A percentile compares a stretch with the other conserved stretches of the same genome.
Conservation (phyloP, 2,797 vertebrate genomes). For the Paedocypris micromegethes region DNA sequence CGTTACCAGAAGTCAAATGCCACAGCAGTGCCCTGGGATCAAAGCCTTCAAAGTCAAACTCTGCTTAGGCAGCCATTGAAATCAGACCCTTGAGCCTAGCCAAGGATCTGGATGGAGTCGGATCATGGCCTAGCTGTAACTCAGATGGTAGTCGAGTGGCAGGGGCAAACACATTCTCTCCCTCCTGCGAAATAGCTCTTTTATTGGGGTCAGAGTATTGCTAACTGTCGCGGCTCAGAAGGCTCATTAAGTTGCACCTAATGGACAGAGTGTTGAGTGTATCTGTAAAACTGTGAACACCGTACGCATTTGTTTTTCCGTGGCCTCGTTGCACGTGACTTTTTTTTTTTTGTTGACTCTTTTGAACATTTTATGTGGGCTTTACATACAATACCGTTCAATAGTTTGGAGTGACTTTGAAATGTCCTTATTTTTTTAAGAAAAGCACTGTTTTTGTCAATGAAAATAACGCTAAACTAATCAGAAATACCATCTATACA, state of each 20-base stretch:
- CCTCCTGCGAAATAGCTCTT: slow-evolving; percentile 47
- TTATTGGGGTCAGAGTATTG: slow-evolving; percentile 47
- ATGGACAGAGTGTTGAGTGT: slow-evolving; percentile 41
- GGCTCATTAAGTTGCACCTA: slow-evolving; percentile 46
- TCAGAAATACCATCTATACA: too few relatives aligned
- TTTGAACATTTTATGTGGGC: not conserved
- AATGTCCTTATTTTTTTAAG: too few relatives aligned
- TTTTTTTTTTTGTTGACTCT: slow-evolving; percentile 34
- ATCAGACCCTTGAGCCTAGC: slow-evolving; percentile 67
- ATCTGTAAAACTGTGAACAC: slow-evolving; percentile 42
- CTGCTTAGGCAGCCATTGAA: slow-evolving; percentile 75
- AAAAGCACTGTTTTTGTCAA: too few relatives aligned
- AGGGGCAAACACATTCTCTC: slow-evolving; percentile 38
- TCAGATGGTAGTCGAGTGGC: slow-evolving; percentile 56
- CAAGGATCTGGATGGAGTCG: slow-evolving; percentile 59
- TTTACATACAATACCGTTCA: too few relatives aligned
- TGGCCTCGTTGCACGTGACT: slow-evolving; percentile 35
- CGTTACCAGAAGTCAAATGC: slow-evolving; percentile 75
- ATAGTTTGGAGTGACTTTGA: too few relatives aligned
- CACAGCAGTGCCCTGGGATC: slow-evolving; percentile 73
- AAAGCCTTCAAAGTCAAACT: slow-evolving; percentile 77
- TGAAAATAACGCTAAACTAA: too few relatives aligned
- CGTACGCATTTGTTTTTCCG: slow-evolving; percentile 35
- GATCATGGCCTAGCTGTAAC: slow-evolving; percentile 61
- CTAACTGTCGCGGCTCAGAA: slow-evolving; percentile 44